Conservation (phyloP, 2,888 invertebrate genomes). For the Heliconius ethilla region DNA sequence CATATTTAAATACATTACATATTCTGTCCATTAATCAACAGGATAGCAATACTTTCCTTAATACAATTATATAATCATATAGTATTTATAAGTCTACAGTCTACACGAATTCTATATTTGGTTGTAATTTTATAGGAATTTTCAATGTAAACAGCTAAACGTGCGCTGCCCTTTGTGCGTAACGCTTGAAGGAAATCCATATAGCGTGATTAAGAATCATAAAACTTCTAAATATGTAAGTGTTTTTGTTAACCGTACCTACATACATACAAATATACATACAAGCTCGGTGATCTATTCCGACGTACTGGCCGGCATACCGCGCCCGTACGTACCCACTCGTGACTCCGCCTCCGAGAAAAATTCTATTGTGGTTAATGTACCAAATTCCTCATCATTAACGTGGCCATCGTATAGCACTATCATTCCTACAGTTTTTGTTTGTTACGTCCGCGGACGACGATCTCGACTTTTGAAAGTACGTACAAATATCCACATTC, state of each 20-base stretch:
- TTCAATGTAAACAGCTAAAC: constrained; percentile 17
- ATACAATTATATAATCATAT: background rate
- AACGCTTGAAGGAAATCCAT: constrained; percentile 13
- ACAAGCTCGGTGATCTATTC: constrained; percentile 57
- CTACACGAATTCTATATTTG: background rate
- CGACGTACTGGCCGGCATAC: constrained; percentile 61
- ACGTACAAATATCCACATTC: constrained; percentile 56
- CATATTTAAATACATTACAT: background rate
- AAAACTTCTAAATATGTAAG: constrained; percentile 35
- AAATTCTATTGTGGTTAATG: constrained; percentile 79
- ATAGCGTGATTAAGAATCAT: constrained; percentile 21
- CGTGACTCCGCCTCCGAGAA: constrained; percentile 74
- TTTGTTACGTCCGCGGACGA: constrained; percentile 38
- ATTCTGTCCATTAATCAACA: background rate
- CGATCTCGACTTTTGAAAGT: constrained; percentile 42
- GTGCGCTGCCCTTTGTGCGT: constrained; percentile 18
- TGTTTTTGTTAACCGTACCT: constrained; percentile 43
- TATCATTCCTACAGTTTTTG: constrained; percentile 52
- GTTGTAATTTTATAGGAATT: constrained; percentile 22
- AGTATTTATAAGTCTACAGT: background rate
- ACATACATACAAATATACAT: constrained; percentile 47
- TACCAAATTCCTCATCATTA: constrained; percentile 78
- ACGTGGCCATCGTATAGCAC: constrained; percentile 58
- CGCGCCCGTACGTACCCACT: constrained; percentile 55
- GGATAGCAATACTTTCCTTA: background rate